A percentile compares a stretch with the other conserved stretches of the same genome.
Conservation (phyloP, 1,140 invertebrate species). For the Caenorhabditis tropicalis region DNA sequence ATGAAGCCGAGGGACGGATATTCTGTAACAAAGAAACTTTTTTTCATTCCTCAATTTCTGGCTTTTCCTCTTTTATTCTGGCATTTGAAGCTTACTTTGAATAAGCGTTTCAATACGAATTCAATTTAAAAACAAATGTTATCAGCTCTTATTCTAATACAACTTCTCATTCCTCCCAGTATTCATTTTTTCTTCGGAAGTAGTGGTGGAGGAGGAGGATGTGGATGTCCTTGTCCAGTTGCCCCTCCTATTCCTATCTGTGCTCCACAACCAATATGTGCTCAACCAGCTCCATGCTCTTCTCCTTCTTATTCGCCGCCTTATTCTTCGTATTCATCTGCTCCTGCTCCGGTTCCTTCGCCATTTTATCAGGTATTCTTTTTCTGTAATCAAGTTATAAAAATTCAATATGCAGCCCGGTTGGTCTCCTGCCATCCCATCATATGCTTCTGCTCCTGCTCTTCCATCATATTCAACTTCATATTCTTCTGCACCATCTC, state of each 20-base stretch:
- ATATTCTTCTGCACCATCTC: background rate
- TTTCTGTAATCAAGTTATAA: background rate
- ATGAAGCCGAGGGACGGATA: conserved; percentile 4
- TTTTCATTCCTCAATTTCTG: background rate
- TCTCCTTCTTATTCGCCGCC: background rate
- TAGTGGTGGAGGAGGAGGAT: conserved; percentile 25
- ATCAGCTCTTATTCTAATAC: background rate
- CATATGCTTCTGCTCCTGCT: conserved; percentile 29
- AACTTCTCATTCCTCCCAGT: conserved; percentile 25
- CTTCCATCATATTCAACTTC: background rate
- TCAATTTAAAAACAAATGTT: background rate
- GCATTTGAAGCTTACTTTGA: background rate
- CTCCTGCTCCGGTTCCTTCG: background rate
- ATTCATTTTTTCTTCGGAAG: background rate
- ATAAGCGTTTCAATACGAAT: background rate
- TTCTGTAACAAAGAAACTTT: conserved; percentile 39
- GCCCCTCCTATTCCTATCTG: conserved; percentile 32
- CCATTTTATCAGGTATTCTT: conserved; percentile 23
- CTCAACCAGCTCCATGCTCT: conserved; percentile 43
- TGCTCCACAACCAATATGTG: conserved; percentile 31
- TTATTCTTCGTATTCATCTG: conserved; percentile 28
- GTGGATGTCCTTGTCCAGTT: conserved; percentile 38
- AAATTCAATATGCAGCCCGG: background rate
- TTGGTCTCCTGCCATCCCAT: conserved; percentile 27
- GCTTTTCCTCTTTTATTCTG: background rate